Base-by-base conservation (phyloP, 2,797 vertebrate genomes). In the Mus spretus region DNA sequence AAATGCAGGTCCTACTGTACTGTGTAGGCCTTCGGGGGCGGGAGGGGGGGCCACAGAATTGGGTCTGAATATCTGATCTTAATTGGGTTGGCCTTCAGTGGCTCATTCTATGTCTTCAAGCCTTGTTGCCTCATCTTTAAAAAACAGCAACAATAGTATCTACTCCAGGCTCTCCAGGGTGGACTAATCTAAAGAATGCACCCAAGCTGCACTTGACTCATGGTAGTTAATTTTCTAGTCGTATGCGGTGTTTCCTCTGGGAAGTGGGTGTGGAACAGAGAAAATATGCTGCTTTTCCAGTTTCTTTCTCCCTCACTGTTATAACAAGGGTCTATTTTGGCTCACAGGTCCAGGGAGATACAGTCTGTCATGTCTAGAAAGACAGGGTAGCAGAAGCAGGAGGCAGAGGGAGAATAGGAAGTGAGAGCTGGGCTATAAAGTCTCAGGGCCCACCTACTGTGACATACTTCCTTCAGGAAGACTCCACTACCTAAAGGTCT, bases 161-260 rank as follows among this genome's bases (percentile, higher is more conserved):
- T 89, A 78, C 40, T 47, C 57, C 57, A 77, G 87, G 28, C 57
- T 67, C 19, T 50, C 9, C 26, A 59, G n/a, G 28, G 24, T 5
- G 1, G 37, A 78, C 1, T 22, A 47, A 92, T 34, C 57, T 26
- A 7, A 37, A 26, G 26, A 77, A 61, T 34, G 28, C 6, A 3
- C n/a, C 20, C 47, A 44, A 74, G 44, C 61, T 31, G 20, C 12
- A 57, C 79, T 11, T 19, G 84, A 55, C 40, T 55, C 15, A 1
- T 1, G 53, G 50, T 77, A 20, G 34, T 20, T 57, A 22, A 31
- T 85, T n/a, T 47, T 88, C 37, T 50, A 34, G 47, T 67, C 55
- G 1, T 40, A 80, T 91, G 19, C 53, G 65, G 61, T 22, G 13
- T 77, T 86, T 96, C 83, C 6, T 65, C 88, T 94, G 81, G 82